Evolutionary conservation across 2,888 invertebrate species (phyloP).

Genomic region (Thelaira solivaga): DNA sequence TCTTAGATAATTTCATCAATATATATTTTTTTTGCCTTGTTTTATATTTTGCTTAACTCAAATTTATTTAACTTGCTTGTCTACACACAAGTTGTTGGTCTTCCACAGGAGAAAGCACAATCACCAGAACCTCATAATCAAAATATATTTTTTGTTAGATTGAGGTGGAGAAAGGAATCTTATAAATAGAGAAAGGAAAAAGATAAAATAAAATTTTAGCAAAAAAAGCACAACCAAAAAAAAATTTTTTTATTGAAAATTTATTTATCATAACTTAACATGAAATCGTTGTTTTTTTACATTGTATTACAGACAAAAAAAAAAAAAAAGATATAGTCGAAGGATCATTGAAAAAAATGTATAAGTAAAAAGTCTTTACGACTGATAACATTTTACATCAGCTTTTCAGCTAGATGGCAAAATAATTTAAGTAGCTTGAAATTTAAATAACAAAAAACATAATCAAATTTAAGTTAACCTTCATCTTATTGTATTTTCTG

Average conservation of each 20-base stretch:
- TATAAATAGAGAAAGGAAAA: constrained; percentile 4
- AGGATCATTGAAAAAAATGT: too few relatives aligned
- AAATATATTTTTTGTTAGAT: neutral
- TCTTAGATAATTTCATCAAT: constrained; percentile 11
- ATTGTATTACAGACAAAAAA: too few relatives aligned
- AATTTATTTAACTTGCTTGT: constrained; percentile 23
- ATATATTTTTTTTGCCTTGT: neutral
- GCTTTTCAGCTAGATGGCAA: too few relatives aligned
- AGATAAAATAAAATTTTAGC: neutral
- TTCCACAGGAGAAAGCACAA: constrained; percentile 9
- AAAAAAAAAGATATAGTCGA: too few relatives aligned
- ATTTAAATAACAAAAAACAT: too few relatives aligned
- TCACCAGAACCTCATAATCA: neutral
- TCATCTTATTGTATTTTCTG: too few relatives aligned
- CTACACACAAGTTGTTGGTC: constrained; percentile 17
- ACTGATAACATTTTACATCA: too few relatives aligned
- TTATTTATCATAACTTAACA: constrained; percentile 49
- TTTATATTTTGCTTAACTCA: neutral
- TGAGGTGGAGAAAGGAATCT: neutral
- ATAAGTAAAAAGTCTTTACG: too few relatives aligned
- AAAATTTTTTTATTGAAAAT: constrained; percentile 47
- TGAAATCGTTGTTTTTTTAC: too few relatives aligned
- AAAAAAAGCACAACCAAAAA: constrained; percentile 10
- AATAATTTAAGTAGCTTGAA: too few relatives aligned
- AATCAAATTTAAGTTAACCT: too few relatives aligned